Evolutionary conservation across 2,888 invertebrate species (phyloP).

Genomic region (Odontothrips loti): DNA sequence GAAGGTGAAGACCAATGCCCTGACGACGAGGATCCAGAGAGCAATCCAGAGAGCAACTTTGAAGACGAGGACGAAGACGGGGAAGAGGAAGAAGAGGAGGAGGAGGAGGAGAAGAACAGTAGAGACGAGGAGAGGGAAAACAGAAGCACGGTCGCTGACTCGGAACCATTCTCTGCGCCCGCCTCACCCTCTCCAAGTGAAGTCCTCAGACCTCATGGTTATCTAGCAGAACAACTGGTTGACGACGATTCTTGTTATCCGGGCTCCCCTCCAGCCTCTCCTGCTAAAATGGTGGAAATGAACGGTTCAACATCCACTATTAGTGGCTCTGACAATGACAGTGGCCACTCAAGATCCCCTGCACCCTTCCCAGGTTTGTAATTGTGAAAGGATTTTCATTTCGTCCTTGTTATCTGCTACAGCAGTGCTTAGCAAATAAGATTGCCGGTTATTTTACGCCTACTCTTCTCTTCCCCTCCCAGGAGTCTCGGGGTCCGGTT

Average conservation of each 20-base stretch:
- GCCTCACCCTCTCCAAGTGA: not conserved
- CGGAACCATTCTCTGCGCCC: not conserved
- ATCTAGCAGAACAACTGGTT: not conserved
- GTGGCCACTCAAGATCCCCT: slow-evolving; percentile 6
- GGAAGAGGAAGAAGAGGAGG: not conserved
- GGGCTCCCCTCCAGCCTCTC: not conserved
- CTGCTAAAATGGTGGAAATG: slow-evolving; percentile 13
- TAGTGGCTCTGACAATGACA: slow-evolving; percentile 6
- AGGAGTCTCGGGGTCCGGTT: not conserved
- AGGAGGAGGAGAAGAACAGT: not conserved
- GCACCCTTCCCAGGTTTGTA: slow-evolving; percentile 1
- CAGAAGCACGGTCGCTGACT: not conserved
- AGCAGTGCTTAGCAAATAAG: not conserved
- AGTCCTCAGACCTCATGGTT: not conserved
- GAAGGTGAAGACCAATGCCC: not conserved
- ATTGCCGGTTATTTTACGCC: not conserved
- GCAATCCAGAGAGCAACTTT: not conserved
- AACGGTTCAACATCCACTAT: not conserved
- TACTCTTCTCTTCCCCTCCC: not conserved
- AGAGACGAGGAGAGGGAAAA: not conserved
- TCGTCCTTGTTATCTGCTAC: not conserved
- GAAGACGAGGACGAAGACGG: not conserved
- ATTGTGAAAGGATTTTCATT: not conserved
- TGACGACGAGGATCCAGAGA: not conserved
- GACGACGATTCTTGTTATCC: slow-evolving; percentile 21